Base-by-base conservation (phyloP, 1,140 invertebrate species). In the Bicyclus anynana region DNA sequence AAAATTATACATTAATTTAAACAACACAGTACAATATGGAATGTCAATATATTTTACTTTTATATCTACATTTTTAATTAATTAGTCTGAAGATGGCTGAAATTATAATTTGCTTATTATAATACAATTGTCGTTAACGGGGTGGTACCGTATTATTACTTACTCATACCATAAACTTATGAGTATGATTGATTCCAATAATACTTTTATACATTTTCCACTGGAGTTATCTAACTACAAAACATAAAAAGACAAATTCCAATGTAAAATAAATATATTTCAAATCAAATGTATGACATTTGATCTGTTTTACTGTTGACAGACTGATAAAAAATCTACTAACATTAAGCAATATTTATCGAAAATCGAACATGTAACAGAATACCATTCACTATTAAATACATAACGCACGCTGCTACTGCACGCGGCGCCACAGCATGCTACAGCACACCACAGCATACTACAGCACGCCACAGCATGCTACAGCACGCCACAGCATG, bases 251-350 rank as follows among this genome's bases (percentile, higher is more conserved):
- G 84, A 85, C 84, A 84, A 72, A 74, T 84, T 79, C 75, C 75
- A 84, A 84, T 85, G 74, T 81, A 82, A 87, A 87, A 85, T 87
- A 87, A 85, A 85, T 87, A 87, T 85, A 87, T 87, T 87, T 85
- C 84, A 85, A 85, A 85, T 83, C 84, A 87, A 87, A 87, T 87
- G 84, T 87, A 87, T 85, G 81, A 87, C 84, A 87, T 87, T 86
- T 87, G 84, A 87, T 80, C 78, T 80, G 82, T 69, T 44, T 80
- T 80, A 72, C 62, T 71, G 79, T 80, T 75, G 80, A 81, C 82
- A 83, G 80, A 82, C 77, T 83, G 80, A 84, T 87, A 87, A 87
- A 87, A 84, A 85, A 84, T 83, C 84, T 85, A 83, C 80, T 84
- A 87, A 87, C 81, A 87, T 82, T 84, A 83, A 80, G 84, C 71